A percentile compares a stretch with the other conserved stretches of the same genome.
phyloP scores from a whole-genome alignment of 2,888 invertebrate species.

The Eucera pruinosa region DNA sequence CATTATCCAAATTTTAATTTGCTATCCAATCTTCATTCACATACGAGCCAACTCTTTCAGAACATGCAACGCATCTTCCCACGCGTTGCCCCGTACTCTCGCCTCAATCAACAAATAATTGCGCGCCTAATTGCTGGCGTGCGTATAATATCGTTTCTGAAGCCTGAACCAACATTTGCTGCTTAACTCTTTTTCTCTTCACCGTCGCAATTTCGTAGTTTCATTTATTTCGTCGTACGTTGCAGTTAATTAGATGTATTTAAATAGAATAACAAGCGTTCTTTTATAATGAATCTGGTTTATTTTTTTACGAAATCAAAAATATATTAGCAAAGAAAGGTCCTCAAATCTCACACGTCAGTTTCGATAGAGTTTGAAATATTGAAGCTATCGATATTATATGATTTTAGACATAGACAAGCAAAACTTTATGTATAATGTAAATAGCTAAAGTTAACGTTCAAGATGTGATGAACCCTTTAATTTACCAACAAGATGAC shows the following conservation, averaged over 20 bases:
- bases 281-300: no score
- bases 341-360: no score
- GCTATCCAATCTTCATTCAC: background rate
- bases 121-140: constrained; percentile 23
- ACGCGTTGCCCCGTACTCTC: constrained; percentile 16
- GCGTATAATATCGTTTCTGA: constrained; percentile 22
- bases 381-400: no score
- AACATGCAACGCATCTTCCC: constrained; percentile 20
- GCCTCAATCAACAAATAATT: constrained; percentile 40
- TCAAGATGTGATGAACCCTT: no score
- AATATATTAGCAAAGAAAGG: no score
- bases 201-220: constrained; percentile 23
- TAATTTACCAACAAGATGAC: no score
- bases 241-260: constrained; percentile 39
- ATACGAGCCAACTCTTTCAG: background rate
- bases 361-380: no score
- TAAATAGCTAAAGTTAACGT: no score
- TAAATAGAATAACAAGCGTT: no score
- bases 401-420: no score
- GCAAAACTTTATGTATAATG: no score
- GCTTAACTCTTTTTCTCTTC: background rate
- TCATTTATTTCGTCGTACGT: constrained; percentile 1
- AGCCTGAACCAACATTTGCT: background rate
- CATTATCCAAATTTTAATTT: constrained; percentile 1
- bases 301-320: no score